Conservation (phyloP, 1,140 invertebrate genomes). For the Drosophila mayri region DNA sequence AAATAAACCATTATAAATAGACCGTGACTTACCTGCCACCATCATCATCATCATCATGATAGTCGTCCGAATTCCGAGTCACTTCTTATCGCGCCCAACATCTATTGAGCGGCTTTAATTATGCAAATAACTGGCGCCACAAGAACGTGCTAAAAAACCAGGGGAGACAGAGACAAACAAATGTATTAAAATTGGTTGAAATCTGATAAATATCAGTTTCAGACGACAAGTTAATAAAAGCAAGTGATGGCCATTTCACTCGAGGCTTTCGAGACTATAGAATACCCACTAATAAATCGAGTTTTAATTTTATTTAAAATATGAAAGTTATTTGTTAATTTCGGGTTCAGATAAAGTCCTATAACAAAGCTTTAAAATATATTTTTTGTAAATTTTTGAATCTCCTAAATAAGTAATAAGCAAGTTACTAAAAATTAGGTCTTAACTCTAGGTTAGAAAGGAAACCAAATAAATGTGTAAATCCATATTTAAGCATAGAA, state of each 20-base stretch:
- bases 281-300: constrained; percentile 3
- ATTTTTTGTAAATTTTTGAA: too few species aligned
- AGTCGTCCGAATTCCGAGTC: constrained; percentile 15
- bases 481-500: too few species aligned
- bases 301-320: too few species aligned
- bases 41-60: constrained; percentile 11
- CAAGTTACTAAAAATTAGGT: too few species aligned
- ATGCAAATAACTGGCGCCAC: constrained; percentile 78
- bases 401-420: too few species aligned
- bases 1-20: constrained; percentile 33
- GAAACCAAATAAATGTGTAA: too few species aligned
- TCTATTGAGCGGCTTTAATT: constrained; percentile 65
- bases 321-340: too few species aligned
- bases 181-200: constrained; percentile 44
- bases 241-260: neutral
- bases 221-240: constrained; percentile 36
- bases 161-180: constrained; percentile 13
- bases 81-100: constrained; percentile 57
- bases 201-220: constrained; percentile 55
- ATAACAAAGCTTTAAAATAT: too few species aligned
- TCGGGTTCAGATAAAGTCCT: too few species aligned
- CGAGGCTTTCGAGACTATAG: neutral
- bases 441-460: too few species aligned
- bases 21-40: constrained; percentile 64
- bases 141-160: constrained; percentile 57